Base-by-base conservation (phyloP, 2,797 vertebrate species). In the Cyprinodon diabolis region DNA sequence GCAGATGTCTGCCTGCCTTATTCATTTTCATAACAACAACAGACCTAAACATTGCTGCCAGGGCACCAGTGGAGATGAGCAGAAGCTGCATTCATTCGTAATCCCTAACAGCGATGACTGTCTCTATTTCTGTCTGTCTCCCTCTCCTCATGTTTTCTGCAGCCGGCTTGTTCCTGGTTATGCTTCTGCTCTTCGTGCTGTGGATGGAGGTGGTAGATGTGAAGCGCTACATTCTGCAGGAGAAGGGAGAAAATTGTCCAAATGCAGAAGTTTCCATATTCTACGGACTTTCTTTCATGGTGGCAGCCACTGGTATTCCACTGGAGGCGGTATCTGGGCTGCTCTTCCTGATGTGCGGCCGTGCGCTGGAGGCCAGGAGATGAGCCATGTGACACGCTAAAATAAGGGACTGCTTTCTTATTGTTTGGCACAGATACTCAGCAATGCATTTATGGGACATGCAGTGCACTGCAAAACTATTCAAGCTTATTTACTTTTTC, bases 201-300 rank as follows among this genome's bases (percentile, higher is more conserved):
- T 98, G 96, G 97, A 96, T 96, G 89, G 96, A 97, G 91, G 89
- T 92, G 74, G 95, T 92, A 12, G 96, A 97, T 30, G 95, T 97
- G 70, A 90, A 87, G 69, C 89, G 89, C 78, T 97, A 97, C 79
- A 82, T 97, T 81, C 93, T 97, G 21, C 93, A 96, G 85, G 96
- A 96, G 89, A 93, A 91, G 55, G 95, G 93, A 0, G 90, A 94
- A 47, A 14, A 7, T 1, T 97, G 96, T 77, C 71, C 80, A 8
- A 66, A 81, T 0, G 88, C 89, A 0, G 60, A 90, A 0, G 89
- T 97, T 1, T 88, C 84, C 0, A 90, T 94, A 47, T 91, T 93
- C 43, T 97, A 98, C 0, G 96, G 96, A 1, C 96, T 96, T 94
- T 97, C 96, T 0, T 97, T 97, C 84, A 95, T 97, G 90, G 95